phyloP scores from a whole-genome alignment of 2,888 invertebrate species.

The Pilophorus perplexus region DNA sequence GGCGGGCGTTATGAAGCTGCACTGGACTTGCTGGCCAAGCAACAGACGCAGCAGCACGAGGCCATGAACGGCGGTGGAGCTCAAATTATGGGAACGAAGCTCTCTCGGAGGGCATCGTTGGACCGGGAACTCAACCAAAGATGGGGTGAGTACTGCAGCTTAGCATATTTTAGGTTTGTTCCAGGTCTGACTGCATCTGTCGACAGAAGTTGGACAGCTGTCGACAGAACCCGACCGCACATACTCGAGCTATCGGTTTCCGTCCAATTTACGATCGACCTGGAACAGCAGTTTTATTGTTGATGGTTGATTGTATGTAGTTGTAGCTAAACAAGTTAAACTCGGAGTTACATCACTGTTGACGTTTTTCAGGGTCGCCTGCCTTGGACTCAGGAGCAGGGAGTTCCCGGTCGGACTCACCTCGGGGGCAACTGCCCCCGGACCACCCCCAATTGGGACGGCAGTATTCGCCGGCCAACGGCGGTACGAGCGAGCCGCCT shows the following conservation, averaged over 20 bases:
- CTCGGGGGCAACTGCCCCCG: constrained; percentile 59
- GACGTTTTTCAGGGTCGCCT: constrained; percentile 62
- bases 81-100: constrained; percentile 58
- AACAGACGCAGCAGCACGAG: constrained; percentile 50
- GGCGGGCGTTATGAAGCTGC: constrained; percentile 70
- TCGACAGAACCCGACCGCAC: no score
- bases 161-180: background rate
- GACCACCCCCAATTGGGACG: constrained; percentile 54
- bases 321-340: background rate
- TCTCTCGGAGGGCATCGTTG: constrained; percentile 83
- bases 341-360: no score
- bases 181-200: no score
- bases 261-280: no score
- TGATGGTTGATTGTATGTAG: background rate
- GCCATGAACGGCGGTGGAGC: constrained; percentile 36
- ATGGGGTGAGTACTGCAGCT: constrained; percentile 16
- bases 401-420: constrained; percentile 85
- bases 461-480: constrained; percentile 65
- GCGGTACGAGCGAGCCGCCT: constrained; percentile 61
- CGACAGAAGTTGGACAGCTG: no score
- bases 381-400: constrained; percentile 82
- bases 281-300: no score
- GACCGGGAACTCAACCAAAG: constrained; percentile 79
- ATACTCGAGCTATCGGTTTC: no score
- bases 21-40: constrained; percentile 53